Percentiles rank a stretch among this genome's conserved stretches.
Conservation (phyloP, 1,140 invertebrate species). For the Phymorhynchus buccinoides region DNA sequence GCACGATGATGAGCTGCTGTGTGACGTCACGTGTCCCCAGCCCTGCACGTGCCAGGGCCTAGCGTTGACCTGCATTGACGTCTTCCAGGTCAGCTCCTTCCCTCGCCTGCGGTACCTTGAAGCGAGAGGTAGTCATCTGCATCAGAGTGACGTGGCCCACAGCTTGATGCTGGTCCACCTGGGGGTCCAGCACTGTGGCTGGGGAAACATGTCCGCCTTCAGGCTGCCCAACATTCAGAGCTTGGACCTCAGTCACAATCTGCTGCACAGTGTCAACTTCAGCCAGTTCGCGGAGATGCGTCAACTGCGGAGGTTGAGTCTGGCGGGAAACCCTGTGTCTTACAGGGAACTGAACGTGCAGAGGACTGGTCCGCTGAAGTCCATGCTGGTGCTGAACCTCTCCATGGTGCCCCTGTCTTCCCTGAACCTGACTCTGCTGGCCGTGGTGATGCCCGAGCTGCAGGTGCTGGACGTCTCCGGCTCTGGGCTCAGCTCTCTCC, state of each 20-base stretch:
- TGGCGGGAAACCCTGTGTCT: constrained; percentile 29
- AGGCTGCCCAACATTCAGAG: constrained; percentile 20
- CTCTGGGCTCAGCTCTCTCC: background rate
- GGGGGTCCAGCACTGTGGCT: background rate
- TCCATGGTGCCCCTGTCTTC: background rate
- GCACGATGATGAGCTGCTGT: constrained; percentile 27
- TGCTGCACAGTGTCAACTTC: background rate
- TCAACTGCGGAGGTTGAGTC: background rate
- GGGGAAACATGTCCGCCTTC: background rate
- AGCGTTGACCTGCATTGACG: background rate
- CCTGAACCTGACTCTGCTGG: background rate
- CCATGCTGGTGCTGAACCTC: background rate
- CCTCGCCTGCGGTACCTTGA: constrained; percentile 18
- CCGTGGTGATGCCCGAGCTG: background rate
- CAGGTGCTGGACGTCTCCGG: background rate
- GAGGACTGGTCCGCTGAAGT: background rate
- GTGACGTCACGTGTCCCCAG: background rate
- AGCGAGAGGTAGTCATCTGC: background rate
- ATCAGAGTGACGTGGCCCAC: background rate
- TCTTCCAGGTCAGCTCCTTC: background rate
- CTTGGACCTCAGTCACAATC: constrained; percentile 10
- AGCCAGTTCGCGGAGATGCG: background rate
- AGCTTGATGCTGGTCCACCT: background rate
- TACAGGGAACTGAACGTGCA: background rate
- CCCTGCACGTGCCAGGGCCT: background rate